Base-by-base conservation (phyloP, 2,113 vertebrate genomes). In the Nibea albiflora region DNA sequence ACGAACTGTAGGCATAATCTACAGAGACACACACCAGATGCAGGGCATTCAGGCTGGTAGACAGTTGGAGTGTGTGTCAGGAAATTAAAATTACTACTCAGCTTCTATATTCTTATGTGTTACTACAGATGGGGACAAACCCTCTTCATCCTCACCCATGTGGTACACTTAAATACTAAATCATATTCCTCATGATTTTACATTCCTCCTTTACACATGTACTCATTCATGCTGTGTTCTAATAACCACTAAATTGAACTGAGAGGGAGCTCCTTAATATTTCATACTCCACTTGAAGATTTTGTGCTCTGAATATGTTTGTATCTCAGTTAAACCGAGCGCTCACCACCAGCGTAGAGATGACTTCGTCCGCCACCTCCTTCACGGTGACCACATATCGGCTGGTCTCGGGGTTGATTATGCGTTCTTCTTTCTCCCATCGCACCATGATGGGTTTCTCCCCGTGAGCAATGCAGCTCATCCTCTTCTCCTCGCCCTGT, bases 401-500 rank as follows among this genome's bases (percentile, higher is more conserved):
- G 83, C 97, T 99, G 95, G 97, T 98, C 89, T 99, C 98, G 0
- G 97, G 98, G 93, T 99, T 99, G 76, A 99, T 99, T 93, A 99
- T 98, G 49, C 97, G 91, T 64, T 99, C 98, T 73, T 99, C 98
- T 81, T 99, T 99, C 92, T 99, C 98, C 98, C 98, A 99, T 92
- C 98, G 98, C 61, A 99, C 98, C 64, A 99, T 99, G 90, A 99
- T 99, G 93, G 98, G 98, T 83, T 98, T 99, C 93, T 99, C 98
- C 0, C 98, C 98, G 0, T 99, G 98, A 4, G 98, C 98, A 0
- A 96, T 97, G 89, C 98, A 99, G 90, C 97, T 98, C 97, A 99
- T 97, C 81, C 95, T 97, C 78, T 99, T 99, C 94, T 98, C 98
- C 44, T 99, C 97, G 2, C 98, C 98, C 93, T 99, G 97, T 0